Evolutionary conservation across 1,140 invertebrate species (phyloP).

Genomic region (Lucilia sericata): DNA sequence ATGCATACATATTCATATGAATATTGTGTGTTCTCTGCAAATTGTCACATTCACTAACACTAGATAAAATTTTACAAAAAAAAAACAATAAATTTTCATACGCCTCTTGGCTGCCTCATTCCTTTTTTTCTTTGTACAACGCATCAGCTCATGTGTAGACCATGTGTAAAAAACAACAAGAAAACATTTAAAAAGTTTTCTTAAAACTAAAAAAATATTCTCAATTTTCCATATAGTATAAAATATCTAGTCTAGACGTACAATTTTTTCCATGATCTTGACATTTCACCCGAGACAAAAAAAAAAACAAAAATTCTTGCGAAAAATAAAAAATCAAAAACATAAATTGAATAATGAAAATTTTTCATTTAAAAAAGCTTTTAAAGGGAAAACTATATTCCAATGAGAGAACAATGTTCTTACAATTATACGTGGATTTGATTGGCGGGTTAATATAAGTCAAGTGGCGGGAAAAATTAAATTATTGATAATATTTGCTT

Average conservation of each 20-base stretch:
- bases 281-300: constrained; percentile 30
- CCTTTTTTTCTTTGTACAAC: background rate
- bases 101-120: background rate
- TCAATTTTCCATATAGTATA: background rate
- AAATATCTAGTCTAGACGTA: constrained; percentile 22
- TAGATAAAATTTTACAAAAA: background rate
- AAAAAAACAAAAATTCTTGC: background rate
- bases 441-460: no score
- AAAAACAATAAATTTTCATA: background rate
- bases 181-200: background rate
- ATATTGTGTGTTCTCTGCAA: background rate
- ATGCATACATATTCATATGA: no score
- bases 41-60: constrained; percentile 21
- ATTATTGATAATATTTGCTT: no score
- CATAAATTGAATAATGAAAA: background rate
- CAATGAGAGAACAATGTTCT: no score
- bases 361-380: background rate
- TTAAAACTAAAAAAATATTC: background rate
- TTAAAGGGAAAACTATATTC: no score
- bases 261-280: constrained; percentile 37
- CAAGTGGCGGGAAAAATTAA: no score
- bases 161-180: constrained; percentile 33
- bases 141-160: constrained; percentile 23
- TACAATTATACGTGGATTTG: no score
- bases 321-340: background rate